Percentiles rank a stretch among this genome's conserved stretches.
These are phyloP conservation scores for Epistrophella euchroma DNA, from an alignment of 2,888 invertebrate species.

Conservation along the genomic window DNA sequence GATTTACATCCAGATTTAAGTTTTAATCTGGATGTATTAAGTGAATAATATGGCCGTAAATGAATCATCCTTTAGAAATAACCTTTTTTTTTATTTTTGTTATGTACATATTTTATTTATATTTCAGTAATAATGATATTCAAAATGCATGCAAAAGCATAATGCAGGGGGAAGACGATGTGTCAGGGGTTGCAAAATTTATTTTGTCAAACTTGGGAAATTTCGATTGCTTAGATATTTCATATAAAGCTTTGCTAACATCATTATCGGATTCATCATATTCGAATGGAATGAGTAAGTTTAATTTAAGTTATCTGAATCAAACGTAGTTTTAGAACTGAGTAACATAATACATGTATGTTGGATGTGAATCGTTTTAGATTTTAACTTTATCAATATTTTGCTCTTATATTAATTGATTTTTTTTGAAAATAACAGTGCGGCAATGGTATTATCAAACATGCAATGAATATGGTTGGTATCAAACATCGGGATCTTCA, in stretches of 20 bases:
- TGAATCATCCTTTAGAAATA: too few species aligned
- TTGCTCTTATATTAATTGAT: too few species aligned
- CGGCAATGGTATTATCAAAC: conserved; percentile 93
- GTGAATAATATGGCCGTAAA: too few species aligned
- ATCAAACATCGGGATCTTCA: conserved; percentile 88
- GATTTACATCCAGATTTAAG: too few species aligned
- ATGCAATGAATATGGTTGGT: conserved; percentile 94
- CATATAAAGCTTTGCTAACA: conserved; percentile 77
- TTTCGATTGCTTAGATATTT: conserved; percentile 78
- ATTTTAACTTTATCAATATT: too few species aligned
- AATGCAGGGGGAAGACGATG: conserved; percentile 78
- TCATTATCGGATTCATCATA: conserved; percentile 76
- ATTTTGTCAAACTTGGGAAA: conserved; percentile 69
- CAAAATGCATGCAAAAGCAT: conserved; percentile 77
- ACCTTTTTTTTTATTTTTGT: too few species aligned
- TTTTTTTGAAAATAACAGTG: conserved; percentile 83
- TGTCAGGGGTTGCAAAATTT: conserved; percentile 79
- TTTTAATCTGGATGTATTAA: too few species aligned
- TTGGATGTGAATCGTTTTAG: too few species aligned
- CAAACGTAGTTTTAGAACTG: too few species aligned
- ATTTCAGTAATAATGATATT: conserved; percentile 77
- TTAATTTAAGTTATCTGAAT: background rate
- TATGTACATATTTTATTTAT: too few species aligned
- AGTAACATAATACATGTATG: too few species aligned
- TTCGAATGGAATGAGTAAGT: conserved; percentile 77